Evolutionary conservation across 2,797 vertebrate genomes (phyloP), one percentile per base, ranked within the genome.

Genomic region (Poeciliopsis infans): DNA sequence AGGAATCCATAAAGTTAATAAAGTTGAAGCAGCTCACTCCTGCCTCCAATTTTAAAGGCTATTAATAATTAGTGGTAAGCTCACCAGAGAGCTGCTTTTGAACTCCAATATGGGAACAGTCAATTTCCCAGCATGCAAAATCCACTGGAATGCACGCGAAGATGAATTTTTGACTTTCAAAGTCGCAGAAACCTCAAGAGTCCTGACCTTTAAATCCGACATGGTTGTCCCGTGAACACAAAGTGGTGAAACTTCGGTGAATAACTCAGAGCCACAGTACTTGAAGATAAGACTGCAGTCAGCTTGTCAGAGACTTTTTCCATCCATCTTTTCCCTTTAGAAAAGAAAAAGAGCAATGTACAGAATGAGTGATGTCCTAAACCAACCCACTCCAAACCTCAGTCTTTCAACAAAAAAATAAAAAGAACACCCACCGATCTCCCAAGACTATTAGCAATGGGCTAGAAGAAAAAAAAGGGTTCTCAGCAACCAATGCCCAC

Each of bases 91-190:
- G 45, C 23, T 45, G 12, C 41, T 13, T 69, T 45, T 43, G 41
- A 69, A 69, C 41, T 45, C 41, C 3, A 69, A 45, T 45, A 69
- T 69, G 68, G 68, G 39, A 69, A 69, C 25, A 69, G 68, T 45
- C 39, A 69, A 45, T 69, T 69, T 69, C 68, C 41, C 41, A 69
- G 68, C 41, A 69, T n/a, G 41, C 41, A 69, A n/a, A 69, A 69
- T 43, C 41, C 68, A 69, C 41, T 69, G 68, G 68, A 69, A 69
- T 45, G 68, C 39, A 45, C 11, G 41, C 25, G 7, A 69, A 45
- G 2, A 25, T 45, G 41, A 39, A 41, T 68, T 68, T 45, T 69
- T 45, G 11, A 69, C 25, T 68, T 68, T 69, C 36, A 69, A 45
- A 45, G 25, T 69, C 41, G 0, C 12, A 69, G 68, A 18, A 45